Percentiles rank a stretch among this genome's conserved stretches.
These are phyloP conservation scores for Macrotus californicus DNA, from an alignment of 2,113 vertebrate genomes.

Conservation along the genomic window DNA sequence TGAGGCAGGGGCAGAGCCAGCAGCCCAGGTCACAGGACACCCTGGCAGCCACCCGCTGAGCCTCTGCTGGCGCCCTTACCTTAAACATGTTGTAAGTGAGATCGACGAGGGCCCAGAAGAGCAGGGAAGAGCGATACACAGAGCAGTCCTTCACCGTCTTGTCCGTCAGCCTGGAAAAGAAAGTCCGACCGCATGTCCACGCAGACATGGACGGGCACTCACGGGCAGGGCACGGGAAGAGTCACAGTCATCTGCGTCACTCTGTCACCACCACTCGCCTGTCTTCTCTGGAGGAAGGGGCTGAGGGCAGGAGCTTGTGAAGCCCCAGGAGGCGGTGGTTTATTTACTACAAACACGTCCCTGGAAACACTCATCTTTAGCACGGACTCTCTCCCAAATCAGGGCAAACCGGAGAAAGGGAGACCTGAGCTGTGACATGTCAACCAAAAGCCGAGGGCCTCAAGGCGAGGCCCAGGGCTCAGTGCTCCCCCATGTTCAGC, in stretches of 20 bases:
- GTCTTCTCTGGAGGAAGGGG: neutral
- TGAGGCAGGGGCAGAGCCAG: neutral
- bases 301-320: neutral
- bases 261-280: neutral
- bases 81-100: conserved; percentile 98
- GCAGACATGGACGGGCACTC: neutral
- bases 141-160: conserved; percentile 93
- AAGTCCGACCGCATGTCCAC: neutral
- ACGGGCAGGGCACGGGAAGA: neutral
- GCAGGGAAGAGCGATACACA: conserved; percentile 93
- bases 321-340: neutral
- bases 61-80: conserved; percentile 76
- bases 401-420: neutral
- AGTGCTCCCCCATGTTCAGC: fast-evolving
- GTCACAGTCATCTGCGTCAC: fast-evolving
- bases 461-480: neutral
- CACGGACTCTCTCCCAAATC: neutral
- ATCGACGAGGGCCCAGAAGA: conserved; percentile 98
- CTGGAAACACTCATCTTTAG: neutral
- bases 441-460: neutral
- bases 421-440: fast-evolving
- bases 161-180: conserved; percentile 87
- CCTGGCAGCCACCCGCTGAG: too few species aligned
- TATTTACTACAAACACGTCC: neutral
- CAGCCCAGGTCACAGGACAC: fast-evolving